Percentiles rank a stretch among this genome's conserved stretches.
Evolutionary conservation across 2,113 vertebrate genomes (phyloP).

Genomic region (Macrotus californicus): DNA sequence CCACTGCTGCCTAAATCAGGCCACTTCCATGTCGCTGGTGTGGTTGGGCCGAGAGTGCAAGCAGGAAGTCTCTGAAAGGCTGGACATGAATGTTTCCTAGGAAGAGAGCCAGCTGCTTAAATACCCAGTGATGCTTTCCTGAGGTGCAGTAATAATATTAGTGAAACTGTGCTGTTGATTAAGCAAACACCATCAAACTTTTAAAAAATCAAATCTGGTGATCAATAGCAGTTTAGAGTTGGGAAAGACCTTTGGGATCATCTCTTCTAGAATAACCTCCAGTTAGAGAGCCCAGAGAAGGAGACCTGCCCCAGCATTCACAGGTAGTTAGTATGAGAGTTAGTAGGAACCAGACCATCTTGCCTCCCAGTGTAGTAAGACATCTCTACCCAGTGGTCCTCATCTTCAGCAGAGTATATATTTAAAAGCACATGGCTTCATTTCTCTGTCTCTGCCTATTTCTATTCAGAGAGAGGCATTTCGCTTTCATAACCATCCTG

Average conservation of each 20-base stretch:
- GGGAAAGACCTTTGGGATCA: neutral
- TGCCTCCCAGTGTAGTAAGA: too few species aligned
- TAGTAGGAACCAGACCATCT: neutral
- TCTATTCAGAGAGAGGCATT: neutral
- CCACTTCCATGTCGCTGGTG: neutral
- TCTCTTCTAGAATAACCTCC: neutral
- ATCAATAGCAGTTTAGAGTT: neutral
- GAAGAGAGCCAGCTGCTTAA: neutral
- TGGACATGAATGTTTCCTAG: neutral
- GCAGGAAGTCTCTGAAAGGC: neutral
- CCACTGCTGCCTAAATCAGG: neutral
- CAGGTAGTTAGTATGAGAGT: neutral
- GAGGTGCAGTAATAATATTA: neutral
- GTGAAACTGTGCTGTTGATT: neutral
- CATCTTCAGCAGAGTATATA: neutral
- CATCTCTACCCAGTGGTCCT: neutral
- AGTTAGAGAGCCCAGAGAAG: neutral
- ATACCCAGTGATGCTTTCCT: neutral
- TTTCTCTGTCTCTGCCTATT: neutral
- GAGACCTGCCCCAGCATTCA: neutral
- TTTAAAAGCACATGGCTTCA: neutral
- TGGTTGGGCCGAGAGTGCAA: fast-evolving
- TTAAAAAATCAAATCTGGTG: neutral
- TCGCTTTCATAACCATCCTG: neutral
- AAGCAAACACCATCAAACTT: neutral